Evolutionary conservation across 2,888 invertebrate species (phyloP).

Genomic region (Limnephilus rhombicus): DNA sequence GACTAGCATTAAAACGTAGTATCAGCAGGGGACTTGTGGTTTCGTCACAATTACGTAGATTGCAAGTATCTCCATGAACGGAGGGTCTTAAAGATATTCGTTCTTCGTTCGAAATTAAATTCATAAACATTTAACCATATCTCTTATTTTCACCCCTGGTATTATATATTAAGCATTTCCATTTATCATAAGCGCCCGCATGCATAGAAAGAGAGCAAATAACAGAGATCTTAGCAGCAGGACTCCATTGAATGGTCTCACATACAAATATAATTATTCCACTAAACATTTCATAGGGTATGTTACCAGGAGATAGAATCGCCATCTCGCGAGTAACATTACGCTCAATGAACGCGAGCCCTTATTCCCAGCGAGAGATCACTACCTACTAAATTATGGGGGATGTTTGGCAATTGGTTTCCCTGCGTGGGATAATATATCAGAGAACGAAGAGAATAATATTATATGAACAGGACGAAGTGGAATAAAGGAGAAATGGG

Average conservation of each 20-base stretch:
- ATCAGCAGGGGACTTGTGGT: too few relatives aligned
- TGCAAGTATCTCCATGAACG: too few relatives aligned
- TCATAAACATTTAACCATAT: too few relatives aligned
- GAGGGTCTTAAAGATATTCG: too few relatives aligned
- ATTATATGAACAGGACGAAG: constrained; percentile 15
- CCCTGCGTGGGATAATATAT: constrained; percentile 6
- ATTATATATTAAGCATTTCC: too few relatives aligned
- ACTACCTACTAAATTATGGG: constrained; percentile 9
- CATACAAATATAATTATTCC: neutral
- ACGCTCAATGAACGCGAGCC: neutral
- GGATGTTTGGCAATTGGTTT: constrained; percentile 14
- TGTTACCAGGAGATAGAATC: neutral
- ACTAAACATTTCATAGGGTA: neutral
- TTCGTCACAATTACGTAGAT: too few relatives aligned
- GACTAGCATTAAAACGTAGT: too few relatives aligned
- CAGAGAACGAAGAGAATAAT: neutral
- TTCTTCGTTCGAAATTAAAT: too few relatives aligned
- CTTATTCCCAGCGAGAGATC: neutral
- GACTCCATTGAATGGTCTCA: neutral
- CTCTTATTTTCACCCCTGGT: too few relatives aligned
- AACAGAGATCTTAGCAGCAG: neutral
- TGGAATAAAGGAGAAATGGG: constrained; percentile 4
- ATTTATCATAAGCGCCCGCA: too few relatives aligned
- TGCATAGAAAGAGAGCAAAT: neutral
- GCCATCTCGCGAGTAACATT: neutral